Conservation (phyloP, 2,797 vertebrate genomes). For the Onychomys leucogaster region DNA sequence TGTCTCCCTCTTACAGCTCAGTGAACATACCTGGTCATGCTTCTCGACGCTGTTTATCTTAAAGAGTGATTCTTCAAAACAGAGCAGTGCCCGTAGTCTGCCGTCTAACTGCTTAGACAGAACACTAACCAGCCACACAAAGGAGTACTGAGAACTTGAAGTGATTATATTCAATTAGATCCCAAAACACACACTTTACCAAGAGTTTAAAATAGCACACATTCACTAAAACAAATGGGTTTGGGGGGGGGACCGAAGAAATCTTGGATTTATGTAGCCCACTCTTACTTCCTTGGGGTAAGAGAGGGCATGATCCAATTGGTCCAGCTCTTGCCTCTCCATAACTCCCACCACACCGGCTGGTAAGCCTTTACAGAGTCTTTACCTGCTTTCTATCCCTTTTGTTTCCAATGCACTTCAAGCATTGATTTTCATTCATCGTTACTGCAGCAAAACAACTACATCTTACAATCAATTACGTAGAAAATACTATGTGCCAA, state of each 20-base stretch:
- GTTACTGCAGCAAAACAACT: conserved; percentile 23
- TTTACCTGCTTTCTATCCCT: neutral
- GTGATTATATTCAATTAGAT: conserved; percentile 48
- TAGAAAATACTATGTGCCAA: neutral
- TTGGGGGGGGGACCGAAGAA: neutral
- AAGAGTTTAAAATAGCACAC: conserved; percentile 42
- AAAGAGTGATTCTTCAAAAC: conserved; percentile 35
- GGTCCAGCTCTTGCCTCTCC: neutral
- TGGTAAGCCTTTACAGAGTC: neutral
- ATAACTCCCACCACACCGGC: neutral
- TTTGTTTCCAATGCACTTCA: conserved; percentile 43
- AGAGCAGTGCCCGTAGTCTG: conserved; percentile 35
- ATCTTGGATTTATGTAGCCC: neutral
- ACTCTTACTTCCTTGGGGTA: neutral
- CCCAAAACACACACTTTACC: conserved; percentile 16
- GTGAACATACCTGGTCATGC: conserved; percentile 73
- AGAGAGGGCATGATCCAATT: neutral
- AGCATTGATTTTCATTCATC: conserved; percentile 54
- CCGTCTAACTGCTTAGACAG: conserved; percentile 10
- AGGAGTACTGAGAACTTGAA: conserved; percentile 48
- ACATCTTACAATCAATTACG: conserved; percentile 14
- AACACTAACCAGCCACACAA: conserved; percentile 57
- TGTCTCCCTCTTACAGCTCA: conserved; percentile 49
- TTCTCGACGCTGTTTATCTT: conserved; percentile 67
- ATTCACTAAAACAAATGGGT: conserved; percentile 46